phyloP scores from a whole-genome alignment of 2,888 invertebrate genomes.

The Himalopsyche anomala region DNA sequence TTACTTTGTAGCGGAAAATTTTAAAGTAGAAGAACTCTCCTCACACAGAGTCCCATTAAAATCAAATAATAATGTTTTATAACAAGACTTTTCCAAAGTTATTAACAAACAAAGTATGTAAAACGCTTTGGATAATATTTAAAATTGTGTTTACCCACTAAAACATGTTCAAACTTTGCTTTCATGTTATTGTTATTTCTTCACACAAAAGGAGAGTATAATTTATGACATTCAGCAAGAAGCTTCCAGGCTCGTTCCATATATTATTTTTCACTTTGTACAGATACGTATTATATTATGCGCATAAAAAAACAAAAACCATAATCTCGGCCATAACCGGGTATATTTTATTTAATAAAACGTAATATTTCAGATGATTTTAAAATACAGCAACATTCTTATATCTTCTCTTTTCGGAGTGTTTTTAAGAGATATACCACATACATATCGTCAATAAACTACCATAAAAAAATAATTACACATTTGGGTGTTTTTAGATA shows the following conservation, averaged over 20 bases:
- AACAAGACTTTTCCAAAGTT: background rate
- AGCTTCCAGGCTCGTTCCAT: background rate
- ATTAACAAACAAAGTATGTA: background rate
- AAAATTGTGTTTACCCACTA: conserved; percentile 16
- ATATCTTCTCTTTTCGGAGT: too few relatives aligned
- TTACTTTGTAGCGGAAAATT: too few relatives aligned
- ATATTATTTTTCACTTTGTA: background rate
- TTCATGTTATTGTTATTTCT: conserved; percentile 19
- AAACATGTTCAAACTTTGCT: conserved; percentile 18
- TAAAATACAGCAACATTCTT: too few relatives aligned
- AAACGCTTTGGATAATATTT: conserved; percentile 6
- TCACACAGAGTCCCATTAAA: too few relatives aligned
- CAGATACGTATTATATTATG: background rate
- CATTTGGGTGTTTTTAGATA: too few relatives aligned
- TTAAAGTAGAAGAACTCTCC: too few relatives aligned
- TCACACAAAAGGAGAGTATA: conserved; percentile 3
- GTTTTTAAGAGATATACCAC: too few relatives aligned
- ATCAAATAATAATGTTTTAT: background rate
- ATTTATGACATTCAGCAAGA: background rate
- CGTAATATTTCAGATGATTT: too few relatives aligned
- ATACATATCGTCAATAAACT: too few relatives aligned
- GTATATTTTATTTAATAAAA: background rate
- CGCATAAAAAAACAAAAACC: conserved; percentile 1
- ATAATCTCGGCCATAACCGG: conserved; percentile 5
- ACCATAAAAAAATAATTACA: too few relatives aligned